These are phyloP conservation scores for Nothoprocta perdicaria DNA, from an alignment of 2,113 vertebrate species.

Conservation along the genomic window DNA sequence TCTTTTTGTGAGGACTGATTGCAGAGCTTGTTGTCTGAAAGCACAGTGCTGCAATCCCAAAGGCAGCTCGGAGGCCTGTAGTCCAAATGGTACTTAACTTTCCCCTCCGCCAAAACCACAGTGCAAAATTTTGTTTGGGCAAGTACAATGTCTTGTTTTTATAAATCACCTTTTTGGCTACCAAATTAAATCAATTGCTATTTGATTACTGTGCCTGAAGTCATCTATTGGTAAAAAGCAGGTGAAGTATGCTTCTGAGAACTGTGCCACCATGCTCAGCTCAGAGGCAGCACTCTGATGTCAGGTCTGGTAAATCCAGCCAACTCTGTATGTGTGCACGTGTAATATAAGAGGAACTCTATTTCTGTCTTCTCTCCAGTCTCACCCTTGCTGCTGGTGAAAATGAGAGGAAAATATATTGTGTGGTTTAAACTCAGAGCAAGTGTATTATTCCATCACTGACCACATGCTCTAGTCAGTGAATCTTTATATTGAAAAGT, in stretches of 20 bases:
- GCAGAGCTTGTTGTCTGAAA: neutral
- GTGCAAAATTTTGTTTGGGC: neutral
- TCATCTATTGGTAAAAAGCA: neutral
- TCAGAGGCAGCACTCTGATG: neutral
- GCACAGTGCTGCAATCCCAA: neutral
- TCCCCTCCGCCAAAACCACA: neutral
- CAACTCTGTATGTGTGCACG: neutral
- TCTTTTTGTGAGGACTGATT: neutral
- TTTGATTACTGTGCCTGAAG: neutral
- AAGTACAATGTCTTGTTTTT: neutral
- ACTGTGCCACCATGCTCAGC: neutral
- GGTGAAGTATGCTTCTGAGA: neutral
- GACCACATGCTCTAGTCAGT: neutral
- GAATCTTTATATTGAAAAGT: neutral
- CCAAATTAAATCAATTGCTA: neutral
- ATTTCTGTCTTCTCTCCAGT: neutral
- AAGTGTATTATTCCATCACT: neutral
- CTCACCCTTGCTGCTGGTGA: neutral
- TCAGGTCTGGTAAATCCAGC: neutral
- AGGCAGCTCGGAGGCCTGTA: neutral
- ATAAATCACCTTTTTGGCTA: neutral
- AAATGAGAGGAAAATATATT: neutral
- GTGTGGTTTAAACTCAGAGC: neutral
- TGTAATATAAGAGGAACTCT: neutral
- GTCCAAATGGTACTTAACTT: neutral